phyloP scores from a whole-genome alignment of 2,797 vertebrate species.

The Sebastes kiyomatsui region DNA sequence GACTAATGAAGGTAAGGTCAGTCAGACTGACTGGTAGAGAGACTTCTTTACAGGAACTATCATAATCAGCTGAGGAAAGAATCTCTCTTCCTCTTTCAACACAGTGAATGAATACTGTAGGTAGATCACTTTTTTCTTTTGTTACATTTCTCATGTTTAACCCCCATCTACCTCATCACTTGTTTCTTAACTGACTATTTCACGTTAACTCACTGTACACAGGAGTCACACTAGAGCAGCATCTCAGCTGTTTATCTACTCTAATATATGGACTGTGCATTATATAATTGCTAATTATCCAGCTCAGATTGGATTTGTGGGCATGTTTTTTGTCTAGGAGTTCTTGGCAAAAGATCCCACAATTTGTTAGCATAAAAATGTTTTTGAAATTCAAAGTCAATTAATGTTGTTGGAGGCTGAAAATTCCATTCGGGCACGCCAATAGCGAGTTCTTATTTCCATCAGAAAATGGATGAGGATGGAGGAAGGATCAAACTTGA shows the following conservation, averaged over 20 bases:
- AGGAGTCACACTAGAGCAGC: slow-evolving; percentile 3
- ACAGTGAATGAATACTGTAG: slow-evolving; percentile 42
- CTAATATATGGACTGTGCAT: slow-evolving; percentile 28
- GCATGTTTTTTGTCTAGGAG: not conserved
- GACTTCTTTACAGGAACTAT: slow-evolving; percentile 26
- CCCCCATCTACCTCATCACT: slow-evolving; percentile 80
- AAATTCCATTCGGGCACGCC: slow-evolving; percentile 7
- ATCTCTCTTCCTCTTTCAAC: slow-evolving; percentile 21
- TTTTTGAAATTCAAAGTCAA: slow-evolving; percentile 29
- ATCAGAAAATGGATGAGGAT: not conserved
- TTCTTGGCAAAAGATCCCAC: slow-evolving; percentile 11
- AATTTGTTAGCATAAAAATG: not conserved
- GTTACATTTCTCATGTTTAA: slow-evolving; percentile 37
- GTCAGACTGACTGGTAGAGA: slow-evolving; percentile 18
- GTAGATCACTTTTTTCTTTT: slow-evolving; percentile 42
- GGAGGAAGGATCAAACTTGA: not conserved
- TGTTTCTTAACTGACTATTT: slow-evolving; percentile 40
- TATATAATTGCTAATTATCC: slow-evolving; percentile 13
- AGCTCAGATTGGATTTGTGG: slow-evolving; percentile 3
- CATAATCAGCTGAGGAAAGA: slow-evolving; percentile 18
- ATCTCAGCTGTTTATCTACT: slow-evolving; percentile 40
- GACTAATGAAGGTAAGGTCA: slow-evolving; percentile 66
- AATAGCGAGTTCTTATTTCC: not conserved
- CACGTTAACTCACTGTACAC: slow-evolving; percentile 19
- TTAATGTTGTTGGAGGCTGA: not conserved